Conservation (phyloP, 2,113 vertebrate species). For the Psephotus haematonotus region DNA sequence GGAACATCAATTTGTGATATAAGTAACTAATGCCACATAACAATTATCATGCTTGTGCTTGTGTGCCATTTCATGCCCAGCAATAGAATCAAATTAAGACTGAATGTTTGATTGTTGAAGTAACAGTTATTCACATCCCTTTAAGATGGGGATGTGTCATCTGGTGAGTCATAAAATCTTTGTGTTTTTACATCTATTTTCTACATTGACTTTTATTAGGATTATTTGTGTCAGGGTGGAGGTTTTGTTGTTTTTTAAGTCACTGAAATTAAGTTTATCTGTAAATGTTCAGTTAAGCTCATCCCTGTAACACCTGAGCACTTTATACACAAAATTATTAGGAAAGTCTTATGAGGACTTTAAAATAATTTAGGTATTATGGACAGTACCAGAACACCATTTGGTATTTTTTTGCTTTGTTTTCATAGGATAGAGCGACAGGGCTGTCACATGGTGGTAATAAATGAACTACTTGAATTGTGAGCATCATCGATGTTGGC, state of each 20-base stretch:
- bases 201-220: not conserved
- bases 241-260: not conserved
- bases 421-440: not conserved
- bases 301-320: not conserved
- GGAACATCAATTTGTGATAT: not conserved
- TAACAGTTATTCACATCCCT: not conserved
- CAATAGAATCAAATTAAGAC: not conserved
- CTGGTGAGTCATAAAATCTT: not conserved
- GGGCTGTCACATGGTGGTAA: not conserved
- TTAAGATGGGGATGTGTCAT: not conserved
- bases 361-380: not conserved
- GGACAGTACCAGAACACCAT: not conserved
- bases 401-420: not conserved
- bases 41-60: not conserved
- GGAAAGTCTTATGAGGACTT: not conserved
- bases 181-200: not conserved
- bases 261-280: not conserved
- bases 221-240: not conserved
- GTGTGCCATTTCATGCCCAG: not conserved
- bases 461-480: not conserved
- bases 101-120: not conserved
- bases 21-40: not conserved
- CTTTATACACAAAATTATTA: not conserved
- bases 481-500: not conserved
- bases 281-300: not conserved